Evolutionary conservation across 1,140 invertebrate species (phyloP), one percentile per base, ranked within the genome.

Genomic region (Uloborus diversus): DNA sequence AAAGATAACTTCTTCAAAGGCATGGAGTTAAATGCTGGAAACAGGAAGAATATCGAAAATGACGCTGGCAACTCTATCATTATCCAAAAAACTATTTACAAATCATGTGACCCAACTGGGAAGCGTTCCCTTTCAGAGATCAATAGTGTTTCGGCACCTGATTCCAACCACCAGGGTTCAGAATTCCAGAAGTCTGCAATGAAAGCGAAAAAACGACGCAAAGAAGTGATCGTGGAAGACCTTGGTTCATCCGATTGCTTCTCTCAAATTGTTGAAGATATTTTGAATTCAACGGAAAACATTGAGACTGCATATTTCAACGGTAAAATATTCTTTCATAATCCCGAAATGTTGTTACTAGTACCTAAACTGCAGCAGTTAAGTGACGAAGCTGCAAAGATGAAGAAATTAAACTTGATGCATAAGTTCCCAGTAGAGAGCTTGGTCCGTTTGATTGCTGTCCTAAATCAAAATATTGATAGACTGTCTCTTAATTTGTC

Each of bases 231-330:
- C n/a, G n/a, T n/a, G n/a, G n/a, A n/a, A n/a, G n/a, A n/a, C n/a
- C n/a, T n/a, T n/a, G n/a, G 95, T 85, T 97, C 95, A 9, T 98
- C 96, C 87, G 94, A 96, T 84, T 91, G 94, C 82, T 98, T 98
- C 86, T 84, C 83, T 14, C 91, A 91, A 82, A 92, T 93, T 51
- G 93, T 98, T 84, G 96, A 98, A 83, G 90, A 92, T 83, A 94
- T 97, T 35, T 93, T 98, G 86, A 95, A 97, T 85, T 92, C 92
- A 81, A 92, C 94, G 14, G 95, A 98, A 86, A 95, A 98, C 83
- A 88, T 91, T 3, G 92, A 93, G 84, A 84, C 90, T 84, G 88
- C 85, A 82, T 88, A 87, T 73, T 89, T 88, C 85, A 86, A 88
- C 85, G 91, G 92, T 84, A 91, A 92, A 57, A 90, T 91, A 64